Base-by-base conservation (phyloP, 2,797 vertebrate genomes). In the Hozukius guyotensis region DNA sequence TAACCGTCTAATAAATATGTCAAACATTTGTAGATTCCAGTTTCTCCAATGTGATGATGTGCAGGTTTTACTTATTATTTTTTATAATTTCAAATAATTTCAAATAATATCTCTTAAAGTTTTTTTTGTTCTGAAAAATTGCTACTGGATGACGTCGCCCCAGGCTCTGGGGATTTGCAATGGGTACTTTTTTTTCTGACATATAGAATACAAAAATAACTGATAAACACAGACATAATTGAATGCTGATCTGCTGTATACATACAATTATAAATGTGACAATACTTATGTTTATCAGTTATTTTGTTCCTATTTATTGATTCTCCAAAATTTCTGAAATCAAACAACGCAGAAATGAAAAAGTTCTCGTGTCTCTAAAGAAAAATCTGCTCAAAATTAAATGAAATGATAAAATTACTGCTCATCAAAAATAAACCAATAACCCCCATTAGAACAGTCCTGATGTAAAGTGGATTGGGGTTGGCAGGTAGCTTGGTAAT, bases 401-500 rank as follows among this genome's bases (percentile, higher is more conserved):
- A 36, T 25, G 1, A 32, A 64, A 83, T 9, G 2, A 46, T 1
- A 25, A 11, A 27, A 65, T 18, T 22, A 67, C 13, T 66, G 13
- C 31, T 71, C 4, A 6, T 53, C 6, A 61, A 3, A 65, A 61
- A 34, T 36, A 34, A 42, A 53, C 31, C 6, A 42, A 31, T 31
- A 62, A 61, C 2, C 4, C 1, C 4, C 2, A 60, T n/a, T 20
- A 36, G 3, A 67, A 46, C 8, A 56, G 24, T 34, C 3, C 0
- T 65, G 4, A 36, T 52, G 18, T 49, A 4, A 13, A 31, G n/a
- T 14, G 4, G 22, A 77, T 11, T 36, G 4, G 24, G n/a, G 72
- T 55, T 38, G 16, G 10, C 20, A 42, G 25, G 53, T 3, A 8
- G 24, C 4, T 32, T 5, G n/a, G 80, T 80, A 85, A 82, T 84